A percentile compares a stretch with the other conserved stretches of the same genome.
Conservation (phyloP, 2,797 vertebrate species). For the Peromyscus aztecus region DNA sequence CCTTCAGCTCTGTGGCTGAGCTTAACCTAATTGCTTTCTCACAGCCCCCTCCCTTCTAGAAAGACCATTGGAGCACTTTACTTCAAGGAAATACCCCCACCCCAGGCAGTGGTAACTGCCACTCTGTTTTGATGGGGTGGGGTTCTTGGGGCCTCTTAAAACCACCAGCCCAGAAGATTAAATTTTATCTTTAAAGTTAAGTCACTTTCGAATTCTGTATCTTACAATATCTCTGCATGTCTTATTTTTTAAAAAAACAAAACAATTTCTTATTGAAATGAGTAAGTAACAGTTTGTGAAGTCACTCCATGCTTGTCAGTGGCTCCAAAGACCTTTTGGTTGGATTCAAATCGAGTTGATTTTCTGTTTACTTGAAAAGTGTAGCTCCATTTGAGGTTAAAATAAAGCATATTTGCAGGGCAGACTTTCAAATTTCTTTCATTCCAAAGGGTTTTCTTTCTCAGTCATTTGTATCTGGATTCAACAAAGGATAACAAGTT, state of each 20-base stretch:
- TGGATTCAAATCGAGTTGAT: background rate
- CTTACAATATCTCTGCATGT: constrained; percentile 6
- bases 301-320: background rate
- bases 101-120: background rate
- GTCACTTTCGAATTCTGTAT: background rate
- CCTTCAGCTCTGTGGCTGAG: background rate
- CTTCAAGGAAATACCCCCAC: background rate
- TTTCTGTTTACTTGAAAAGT: constrained; percentile 56
- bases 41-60: background rate
- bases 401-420: background rate
- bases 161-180: background rate
- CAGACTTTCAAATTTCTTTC: constrained; percentile 33
- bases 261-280: constrained; percentile 13
- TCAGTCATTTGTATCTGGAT: background rate
- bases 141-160: background rate
- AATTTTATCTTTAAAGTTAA: constrained; percentile 40
- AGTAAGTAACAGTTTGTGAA: constrained; percentile 43
- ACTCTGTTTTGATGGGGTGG: background rate
- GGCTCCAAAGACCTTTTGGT: background rate
- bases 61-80: background rate
- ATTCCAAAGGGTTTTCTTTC: constrained; percentile 39
- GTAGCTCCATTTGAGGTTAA: constrained; percentile 17
- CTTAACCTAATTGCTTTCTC: background rate
- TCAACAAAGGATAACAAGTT: constrained; percentile 45
- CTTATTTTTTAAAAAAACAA: background rate